Conservation (phyloP, 2,113 vertebrate genomes). For the Notarius quadriscutis region DNA sequence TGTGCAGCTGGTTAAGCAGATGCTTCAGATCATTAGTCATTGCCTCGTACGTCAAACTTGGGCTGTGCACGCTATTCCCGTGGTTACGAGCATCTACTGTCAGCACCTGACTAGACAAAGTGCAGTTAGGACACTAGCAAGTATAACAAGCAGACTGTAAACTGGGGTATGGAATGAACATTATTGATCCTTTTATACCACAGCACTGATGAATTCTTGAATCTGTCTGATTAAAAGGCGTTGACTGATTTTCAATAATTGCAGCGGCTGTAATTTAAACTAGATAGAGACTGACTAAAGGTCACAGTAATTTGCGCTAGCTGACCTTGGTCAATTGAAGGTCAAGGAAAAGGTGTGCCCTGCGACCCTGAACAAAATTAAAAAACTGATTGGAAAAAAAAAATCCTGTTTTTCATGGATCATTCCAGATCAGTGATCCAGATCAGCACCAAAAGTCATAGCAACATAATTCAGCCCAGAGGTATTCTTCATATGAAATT, state of each 20-base stretch:
- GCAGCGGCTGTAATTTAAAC: not conserved
- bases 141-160: slow-evolving; percentile 13
- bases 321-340: too few relatives aligned
- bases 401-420: too few relatives aligned
- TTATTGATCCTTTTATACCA: not conserved
- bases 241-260: not conserved
- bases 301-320: too few relatives aligned
- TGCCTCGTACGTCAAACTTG: slow-evolving; percentile 81
- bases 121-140: slow-evolving; percentile 66
- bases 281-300: too few relatives aligned
- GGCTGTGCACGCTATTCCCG: slow-evolving; percentile 84
- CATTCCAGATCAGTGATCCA: too few relatives aligned
- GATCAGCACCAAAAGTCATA: too few relatives aligned
- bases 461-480: too few relatives aligned
- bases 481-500: too few relatives aligned
- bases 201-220: not conserved
- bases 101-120: slow-evolving; percentile 85
- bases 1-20: slow-evolving; percentile 78
- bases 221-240: not conserved
- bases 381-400: too few relatives aligned
- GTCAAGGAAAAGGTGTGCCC: too few relatives aligned
- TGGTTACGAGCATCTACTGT: slow-evolving; percentile 93
- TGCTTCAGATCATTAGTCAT: slow-evolving; percentile 85
- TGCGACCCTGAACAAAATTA: too few relatives aligned
- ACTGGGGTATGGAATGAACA: not conserved